These are phyloP conservation scores for Cremastinae sp. DNA, from an alignment of 2,888 invertebrate species.

Conservation along the genomic window DNA sequence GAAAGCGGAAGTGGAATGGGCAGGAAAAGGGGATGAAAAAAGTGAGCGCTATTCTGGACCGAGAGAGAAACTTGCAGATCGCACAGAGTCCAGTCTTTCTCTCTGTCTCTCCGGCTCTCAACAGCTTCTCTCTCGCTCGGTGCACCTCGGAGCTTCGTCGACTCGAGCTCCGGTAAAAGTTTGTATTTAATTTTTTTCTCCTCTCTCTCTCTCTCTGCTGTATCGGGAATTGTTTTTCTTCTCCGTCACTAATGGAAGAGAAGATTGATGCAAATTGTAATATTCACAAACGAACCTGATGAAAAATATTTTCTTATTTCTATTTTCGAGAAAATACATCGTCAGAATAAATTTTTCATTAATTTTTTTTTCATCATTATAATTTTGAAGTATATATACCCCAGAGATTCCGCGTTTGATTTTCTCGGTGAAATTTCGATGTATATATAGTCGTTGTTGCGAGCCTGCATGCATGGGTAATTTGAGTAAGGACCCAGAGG, in stretches of 20 bases:
- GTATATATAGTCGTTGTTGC: too few relatives aligned
- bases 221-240: slow-evolving; percentile 41
- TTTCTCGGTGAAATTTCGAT: slow-evolving; percentile 2
- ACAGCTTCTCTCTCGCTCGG: slow-evolving; percentile 46
- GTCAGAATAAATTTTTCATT: background rate
- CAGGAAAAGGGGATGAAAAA: slow-evolving; percentile 30
- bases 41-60: slow-evolving; percentile 53
- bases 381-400: background rate
- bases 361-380: background rate
- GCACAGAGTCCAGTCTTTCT: slow-evolving; percentile 48
- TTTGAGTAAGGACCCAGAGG: too few relatives aligned
- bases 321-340: background rate
- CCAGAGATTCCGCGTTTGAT: background rate
- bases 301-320: slow-evolving; percentile 4
- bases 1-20: slow-evolving; percentile 21
- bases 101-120: slow-evolving; percentile 54
- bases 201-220: slow-evolving; percentile 10
- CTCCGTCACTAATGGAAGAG: slow-evolving; percentile 33
- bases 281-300: background rate
- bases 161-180: slow-evolving; percentile 52
- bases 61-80: slow-evolving; percentile 59
- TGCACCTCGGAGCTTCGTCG: slow-evolving; percentile 49
- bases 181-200: slow-evolving; percentile 46
- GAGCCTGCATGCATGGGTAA: too few relatives aligned
- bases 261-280: slow-evolving; percentile 30